Evolutionary conservation across 1,140 invertebrate species (phyloP).

Genomic region (Tetragnatha versicolor): DNA sequence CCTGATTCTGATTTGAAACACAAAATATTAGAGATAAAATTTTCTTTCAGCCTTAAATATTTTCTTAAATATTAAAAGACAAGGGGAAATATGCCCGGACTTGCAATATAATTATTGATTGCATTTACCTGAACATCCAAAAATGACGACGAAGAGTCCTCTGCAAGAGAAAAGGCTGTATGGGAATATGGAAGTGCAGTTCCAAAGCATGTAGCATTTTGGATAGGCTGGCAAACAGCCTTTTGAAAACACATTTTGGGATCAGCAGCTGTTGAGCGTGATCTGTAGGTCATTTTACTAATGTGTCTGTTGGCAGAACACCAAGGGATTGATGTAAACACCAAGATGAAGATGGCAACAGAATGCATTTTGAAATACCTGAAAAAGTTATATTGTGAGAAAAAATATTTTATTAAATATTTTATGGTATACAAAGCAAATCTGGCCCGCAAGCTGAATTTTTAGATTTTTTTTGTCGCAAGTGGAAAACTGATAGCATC

Average conservation of each 20-base stretch:
- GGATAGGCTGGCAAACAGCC: constrained; percentile 71
- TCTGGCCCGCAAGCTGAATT: no score
- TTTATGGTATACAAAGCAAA: no score
- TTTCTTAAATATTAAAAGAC: no score
- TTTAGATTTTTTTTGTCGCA: no score
- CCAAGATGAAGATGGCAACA: no score
- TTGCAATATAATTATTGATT: constrained; percentile 24
- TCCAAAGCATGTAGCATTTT: constrained; percentile 75
- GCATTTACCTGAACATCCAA: constrained; percentile 69
- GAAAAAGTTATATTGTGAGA: no score
- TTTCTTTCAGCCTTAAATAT: neutral
- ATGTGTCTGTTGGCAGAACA: neutral
- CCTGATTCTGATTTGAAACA: neutral
- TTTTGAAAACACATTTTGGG: constrained; percentile 14
- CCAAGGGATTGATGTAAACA: no score
- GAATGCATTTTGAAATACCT: no score
- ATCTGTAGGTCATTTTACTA: neutral
- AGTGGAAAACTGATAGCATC: no score
- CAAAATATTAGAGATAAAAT: neutral
- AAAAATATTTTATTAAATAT: no score
- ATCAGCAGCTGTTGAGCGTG: neutral
- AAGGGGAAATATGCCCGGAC: neutral
- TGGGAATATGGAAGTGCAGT: constrained; percentile 76
- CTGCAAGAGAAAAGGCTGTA: constrained; percentile 72
- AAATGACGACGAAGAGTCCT: constrained; percentile 73